A percentile compares a stretch with the other conserved stretches of the same genome.
Conservation (phyloP, 1,140 invertebrate genomes). For the Vanessa atalanta region DNA sequence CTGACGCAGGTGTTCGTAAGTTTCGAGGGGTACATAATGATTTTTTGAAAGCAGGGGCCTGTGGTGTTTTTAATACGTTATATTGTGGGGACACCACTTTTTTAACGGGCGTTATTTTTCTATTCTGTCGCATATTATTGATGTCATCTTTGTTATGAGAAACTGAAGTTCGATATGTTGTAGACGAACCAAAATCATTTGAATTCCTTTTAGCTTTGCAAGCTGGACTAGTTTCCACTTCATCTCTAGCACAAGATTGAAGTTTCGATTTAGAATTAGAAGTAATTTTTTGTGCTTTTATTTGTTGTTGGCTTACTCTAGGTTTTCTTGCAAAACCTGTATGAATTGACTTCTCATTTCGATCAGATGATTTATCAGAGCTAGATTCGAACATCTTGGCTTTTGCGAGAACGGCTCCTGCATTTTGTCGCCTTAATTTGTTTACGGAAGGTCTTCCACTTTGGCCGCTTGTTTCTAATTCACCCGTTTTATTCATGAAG, state of each 20-base stretch:
- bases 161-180: conserved; percentile 16
- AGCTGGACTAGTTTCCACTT: conserved; percentile 5
- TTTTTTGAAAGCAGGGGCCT: conserved; percentile 64
- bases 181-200: conserved; percentile 15
- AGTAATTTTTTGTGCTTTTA: conserved; percentile 51
- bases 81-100: conserved; percentile 62
- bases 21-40: conserved; percentile 58
- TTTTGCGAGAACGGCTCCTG: conserved; percentile 84
- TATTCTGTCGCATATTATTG: conserved; percentile 42
- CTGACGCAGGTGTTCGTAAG: conserved; percentile 47
- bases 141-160: conserved; percentile 41
- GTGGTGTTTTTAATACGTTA: conserved; percentile 50
- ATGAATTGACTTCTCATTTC: conserved; percentile 55
- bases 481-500: conserved; percentile 75
- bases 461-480: conserved; percentile 59
- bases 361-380: conserved; percentile 73
- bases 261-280: conserved; percentile 44
- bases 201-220: conserved; percentile 22
- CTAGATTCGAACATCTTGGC: conserved; percentile 83
- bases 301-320: conserved; percentile 51
- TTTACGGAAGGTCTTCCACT: conserved; percentile 83
- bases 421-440: conserved; percentile 83
- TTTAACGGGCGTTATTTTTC: conserved; percentile 62
- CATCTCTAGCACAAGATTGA: conserved; percentile 41
- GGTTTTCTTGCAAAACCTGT: conserved; percentile 67